Conservation (phyloP, 1,140 invertebrate genomes). For the Gryon sp. region DNA sequence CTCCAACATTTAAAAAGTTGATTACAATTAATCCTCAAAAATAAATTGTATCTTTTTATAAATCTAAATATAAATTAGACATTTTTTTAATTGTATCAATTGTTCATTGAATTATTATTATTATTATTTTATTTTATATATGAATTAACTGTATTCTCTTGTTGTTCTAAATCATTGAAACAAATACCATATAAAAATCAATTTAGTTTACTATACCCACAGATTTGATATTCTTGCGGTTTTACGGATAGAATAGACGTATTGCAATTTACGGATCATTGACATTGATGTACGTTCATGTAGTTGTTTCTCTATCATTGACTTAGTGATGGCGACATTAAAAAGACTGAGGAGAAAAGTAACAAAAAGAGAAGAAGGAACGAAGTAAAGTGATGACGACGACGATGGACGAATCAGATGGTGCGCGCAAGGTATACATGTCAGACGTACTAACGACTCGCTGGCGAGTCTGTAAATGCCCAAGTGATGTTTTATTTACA, state of each 20-base stretch:
- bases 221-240: slow-evolving; percentile 64
- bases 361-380: slow-evolving; percentile 31
- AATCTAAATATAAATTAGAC: too few relatives aligned
- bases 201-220: not conserved
- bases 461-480: slow-evolving; percentile 28
- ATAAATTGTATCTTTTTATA: too few relatives aligned
- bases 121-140: too few relatives aligned
- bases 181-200: too few relatives aligned
- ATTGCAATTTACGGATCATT: too few relatives aligned
- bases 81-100: too few relatives aligned
- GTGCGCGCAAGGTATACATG: slow-evolving; percentile 72
- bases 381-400: not conserved
- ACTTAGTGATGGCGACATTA: slow-evolving; percentile 64
- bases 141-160: too few relatives aligned
- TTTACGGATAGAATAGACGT: too few relatives aligned
- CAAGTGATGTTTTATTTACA: slow-evolving; percentile 77
- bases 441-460: slow-evolving; percentile 72
- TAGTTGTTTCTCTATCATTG: slow-evolving; percentile 75
- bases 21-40: too few relatives aligned
- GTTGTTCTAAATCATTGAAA: too few relatives aligned
- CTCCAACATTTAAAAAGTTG: too few relatives aligned
- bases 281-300: slow-evolving; percentile 72
- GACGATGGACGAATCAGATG: slow-evolving; percentile 66
- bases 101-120: too few relatives aligned
- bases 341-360: not conserved